Percentiles rank a stretch among this genome's conserved stretches.
Conservation (phyloP, 2,888 invertebrate species). For the Eurois occulta region DNA sequence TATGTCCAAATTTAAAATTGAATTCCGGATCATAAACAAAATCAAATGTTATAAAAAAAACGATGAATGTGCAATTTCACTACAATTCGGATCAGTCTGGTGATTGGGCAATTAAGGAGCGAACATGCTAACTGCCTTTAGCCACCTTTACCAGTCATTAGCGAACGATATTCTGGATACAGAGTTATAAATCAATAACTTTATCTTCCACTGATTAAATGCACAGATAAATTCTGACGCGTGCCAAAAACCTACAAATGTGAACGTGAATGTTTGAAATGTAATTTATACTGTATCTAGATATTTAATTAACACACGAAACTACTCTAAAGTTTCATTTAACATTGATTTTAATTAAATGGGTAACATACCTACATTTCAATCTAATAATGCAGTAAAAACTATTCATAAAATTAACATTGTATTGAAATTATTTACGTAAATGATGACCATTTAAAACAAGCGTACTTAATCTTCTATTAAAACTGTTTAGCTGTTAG, state of each 20-base stretch:
- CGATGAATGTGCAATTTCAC: conserved; percentile 32
- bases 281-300: conserved; percentile 19
- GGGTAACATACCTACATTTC: background rate
- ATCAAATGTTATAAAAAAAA: conserved; percentile 63
- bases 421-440: too few species aligned
- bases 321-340: conserved; percentile 12
- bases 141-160: conserved; percentile 39
- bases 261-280: conserved; percentile 20
- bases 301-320: conserved; percentile 18
- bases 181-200: conserved; percentile 47
- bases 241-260: conserved; percentile 54
- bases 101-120: conserved; percentile 65
- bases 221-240: conserved; percentile 38
- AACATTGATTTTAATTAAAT: conserved; percentile 19
- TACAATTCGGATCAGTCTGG: conserved; percentile 50
- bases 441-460: background rate
- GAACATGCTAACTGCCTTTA: conserved; percentile 54
- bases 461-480: background rate
- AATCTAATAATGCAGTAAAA: background rate
- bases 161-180: conserved; percentile 26
- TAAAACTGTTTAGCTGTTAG: background rate
- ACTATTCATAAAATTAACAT: background rate
- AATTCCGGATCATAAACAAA: conserved; percentile 52
- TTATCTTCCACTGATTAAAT: conserved; percentile 36
- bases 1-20: conserved; percentile 17